Conservation (phyloP, 1,140 invertebrate species). For the Papilio polytes region DNA sequence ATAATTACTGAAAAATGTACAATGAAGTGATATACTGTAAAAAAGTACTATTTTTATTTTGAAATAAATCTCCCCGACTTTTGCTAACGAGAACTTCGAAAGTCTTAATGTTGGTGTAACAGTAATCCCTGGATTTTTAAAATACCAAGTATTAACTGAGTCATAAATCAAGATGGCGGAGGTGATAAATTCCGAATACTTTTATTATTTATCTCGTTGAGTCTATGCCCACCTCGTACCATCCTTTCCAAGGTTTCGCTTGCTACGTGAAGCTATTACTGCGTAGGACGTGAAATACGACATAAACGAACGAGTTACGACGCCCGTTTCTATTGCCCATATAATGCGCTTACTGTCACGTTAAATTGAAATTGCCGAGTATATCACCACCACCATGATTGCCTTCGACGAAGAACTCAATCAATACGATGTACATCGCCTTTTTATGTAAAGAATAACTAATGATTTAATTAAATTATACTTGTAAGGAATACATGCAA, state of each 20-base stretch:
- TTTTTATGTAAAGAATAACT: background rate
- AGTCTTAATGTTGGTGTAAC: background rate
- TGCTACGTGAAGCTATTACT: slow-evolving; percentile 60
- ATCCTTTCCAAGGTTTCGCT: slow-evolving; percentile 51
- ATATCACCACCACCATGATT: slow-evolving; percentile 62
- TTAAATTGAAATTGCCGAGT: slow-evolving; percentile 65
- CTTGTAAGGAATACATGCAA: background rate
- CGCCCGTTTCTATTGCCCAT: slow-evolving; percentile 55
- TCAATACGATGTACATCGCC: slow-evolving; percentile 5
- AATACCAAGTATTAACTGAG: background rate
- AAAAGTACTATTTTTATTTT: background rate
- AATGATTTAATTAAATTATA: background rate
- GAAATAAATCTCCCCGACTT: too few species aligned
- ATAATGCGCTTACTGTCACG: slow-evolving; percentile 56
- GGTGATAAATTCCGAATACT: slow-evolving; percentile 32
- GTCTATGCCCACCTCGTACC: slow-evolving; percentile 33
- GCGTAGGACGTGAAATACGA: slow-evolving; percentile 63
- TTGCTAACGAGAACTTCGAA: background rate
- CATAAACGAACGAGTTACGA: slow-evolving; percentile 64
- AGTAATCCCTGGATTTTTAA: slow-evolving; percentile 1
- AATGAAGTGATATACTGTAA: background rate
- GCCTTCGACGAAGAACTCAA: slow-evolving; percentile 49
- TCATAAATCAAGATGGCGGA: background rate
- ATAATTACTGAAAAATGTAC: too few species aligned
- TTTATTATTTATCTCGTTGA: slow-evolving; percentile 48